Conservation (phyloP, 2,888 invertebrate species). For the Phyllotreta cruciferae region DNA sequence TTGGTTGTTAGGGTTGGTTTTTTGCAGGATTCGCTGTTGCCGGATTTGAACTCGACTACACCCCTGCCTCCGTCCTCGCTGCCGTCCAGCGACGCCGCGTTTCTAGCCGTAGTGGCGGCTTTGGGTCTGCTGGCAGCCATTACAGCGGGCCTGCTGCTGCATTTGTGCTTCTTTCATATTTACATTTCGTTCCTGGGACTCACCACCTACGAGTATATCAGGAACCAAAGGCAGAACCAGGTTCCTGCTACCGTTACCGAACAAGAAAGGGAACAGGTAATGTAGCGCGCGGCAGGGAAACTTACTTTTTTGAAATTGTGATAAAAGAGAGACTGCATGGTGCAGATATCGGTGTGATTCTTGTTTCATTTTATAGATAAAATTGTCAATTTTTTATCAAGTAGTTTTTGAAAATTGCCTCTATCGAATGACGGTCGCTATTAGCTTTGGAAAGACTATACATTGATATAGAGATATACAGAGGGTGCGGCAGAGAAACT, state of each 20-base stretch:
- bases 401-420: too few relatives aligned
- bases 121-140: constrained; percentile 76
- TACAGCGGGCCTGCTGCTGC: constrained; percentile 78
- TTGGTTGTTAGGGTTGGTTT: not conserved
- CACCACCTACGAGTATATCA: constrained; percentile 90
- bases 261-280: constrained; percentile 42
- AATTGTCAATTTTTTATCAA: too few relatives aligned
- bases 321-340: not conserved
- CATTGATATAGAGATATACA: too few relatives aligned
- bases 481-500: too few relatives aligned
- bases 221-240: constrained; percentile 62
- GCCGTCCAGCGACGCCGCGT: constrained; percentile 65
- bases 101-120: constrained; percentile 67
- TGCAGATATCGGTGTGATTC: too few relatives aligned
- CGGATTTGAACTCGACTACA: constrained; percentile 43
- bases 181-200: constrained; percentile 85
- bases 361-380: too few relatives aligned
- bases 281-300: constrained; percentile 30
- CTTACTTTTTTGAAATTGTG: not conserved
- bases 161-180: constrained; percentile 87
- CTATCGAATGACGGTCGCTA: too few relatives aligned
- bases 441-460: too few relatives aligned
- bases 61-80: constrained; percentile 51
- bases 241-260: constrained; percentile 36
- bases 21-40: constrained; percentile 30